Evolutionary conservation across 1,140 invertebrate species (phyloP).

Genomic region (Hylaeus anthracinus): DNA sequence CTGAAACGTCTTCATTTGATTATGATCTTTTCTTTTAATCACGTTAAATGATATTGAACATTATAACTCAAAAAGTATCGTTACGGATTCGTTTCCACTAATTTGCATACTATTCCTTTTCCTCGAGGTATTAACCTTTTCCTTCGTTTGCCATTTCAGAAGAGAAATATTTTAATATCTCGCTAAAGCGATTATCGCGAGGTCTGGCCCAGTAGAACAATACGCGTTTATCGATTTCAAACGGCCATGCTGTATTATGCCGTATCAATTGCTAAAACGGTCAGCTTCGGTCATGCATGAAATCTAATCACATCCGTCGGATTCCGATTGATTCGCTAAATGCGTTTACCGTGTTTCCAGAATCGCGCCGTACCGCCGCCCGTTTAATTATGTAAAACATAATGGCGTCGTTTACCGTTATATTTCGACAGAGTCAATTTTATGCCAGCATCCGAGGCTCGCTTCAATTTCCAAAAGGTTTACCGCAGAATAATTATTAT

Average conservation of each 20-base stretch:
- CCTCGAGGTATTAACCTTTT: too few species aligned
- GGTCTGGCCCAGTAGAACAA: background rate
- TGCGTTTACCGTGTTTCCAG: conserved; percentile 41
- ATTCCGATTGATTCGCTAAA: conserved; percentile 47
- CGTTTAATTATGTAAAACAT: conserved; percentile 43
- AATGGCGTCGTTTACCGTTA: background rate
- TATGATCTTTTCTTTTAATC: too few species aligned
- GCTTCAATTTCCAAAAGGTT: too few species aligned
- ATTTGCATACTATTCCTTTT: too few species aligned
- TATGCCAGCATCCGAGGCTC: background rate
- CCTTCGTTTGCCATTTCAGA: too few species aligned
- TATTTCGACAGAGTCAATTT: background rate
- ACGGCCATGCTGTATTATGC: conserved; percentile 6
- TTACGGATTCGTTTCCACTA: too few species aligned
- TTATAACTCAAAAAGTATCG: too few species aligned
- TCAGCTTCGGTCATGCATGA: conserved; percentile 16
- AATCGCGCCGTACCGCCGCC: conserved; percentile 2
- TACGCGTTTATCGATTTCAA: conserved; percentile 25
- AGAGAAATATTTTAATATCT: background rate
- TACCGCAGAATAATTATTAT: too few species aligned
- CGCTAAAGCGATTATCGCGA: background rate
- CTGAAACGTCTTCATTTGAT: too few species aligned
- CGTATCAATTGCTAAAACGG: conserved; percentile 34
- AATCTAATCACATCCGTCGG: conserved; percentile 44
- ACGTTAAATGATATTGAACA: too few species aligned